Base-by-base conservation (phyloP, 2,888 invertebrate species). In the Polietes domitor region DNA sequence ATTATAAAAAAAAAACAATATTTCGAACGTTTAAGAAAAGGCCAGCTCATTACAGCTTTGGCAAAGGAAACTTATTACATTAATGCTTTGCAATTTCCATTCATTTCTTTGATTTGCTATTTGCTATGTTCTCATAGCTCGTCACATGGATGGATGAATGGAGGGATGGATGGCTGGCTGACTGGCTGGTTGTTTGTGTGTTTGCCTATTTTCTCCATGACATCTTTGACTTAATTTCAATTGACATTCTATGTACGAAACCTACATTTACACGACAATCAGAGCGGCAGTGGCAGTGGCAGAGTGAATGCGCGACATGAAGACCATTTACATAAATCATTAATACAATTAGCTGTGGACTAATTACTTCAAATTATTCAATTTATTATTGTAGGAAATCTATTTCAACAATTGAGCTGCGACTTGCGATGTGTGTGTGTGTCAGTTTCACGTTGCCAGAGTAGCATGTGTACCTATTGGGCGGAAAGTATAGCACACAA, bases 341-440 rank as follows among this genome's bases (percentile, higher is more conserved):
- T 86, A 86, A 86, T 80, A 85, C 83, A 86, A 86, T 86, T 86
- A 86, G 85, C 87, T 85, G 77, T 82, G 78, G 85, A 88, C 91
- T 90, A 91, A 91, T 91, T 91, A 91, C 90, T 91, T 89, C 89
- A 90, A 91, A 91, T 91, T 91, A 91, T 91, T 91, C 91, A 91
- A 91, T 91, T 91, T 91, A 89, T 89, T 89, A 88, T 91, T 91
- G 83, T 84, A 80, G 83, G 68, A 84, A 84, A 81, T 78, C 75
- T 78, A 84, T 84, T 75, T 37, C 72, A 78, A 80, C 72, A 68
- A 83, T 83, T 77, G 43, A 43, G 24, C 37, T 43, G 43, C 24
- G 24, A 68, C n/a, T n/a, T 15, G n/a, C 4, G 37, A 26, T 24
- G 58, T 58, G 26, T 1, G 24, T 19, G 55, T 1, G 55, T 24